Evolutionary conservation across 1,140 invertebrate genomes (phyloP).

Genomic region (Pseudobourletiella spinata): DNA sequence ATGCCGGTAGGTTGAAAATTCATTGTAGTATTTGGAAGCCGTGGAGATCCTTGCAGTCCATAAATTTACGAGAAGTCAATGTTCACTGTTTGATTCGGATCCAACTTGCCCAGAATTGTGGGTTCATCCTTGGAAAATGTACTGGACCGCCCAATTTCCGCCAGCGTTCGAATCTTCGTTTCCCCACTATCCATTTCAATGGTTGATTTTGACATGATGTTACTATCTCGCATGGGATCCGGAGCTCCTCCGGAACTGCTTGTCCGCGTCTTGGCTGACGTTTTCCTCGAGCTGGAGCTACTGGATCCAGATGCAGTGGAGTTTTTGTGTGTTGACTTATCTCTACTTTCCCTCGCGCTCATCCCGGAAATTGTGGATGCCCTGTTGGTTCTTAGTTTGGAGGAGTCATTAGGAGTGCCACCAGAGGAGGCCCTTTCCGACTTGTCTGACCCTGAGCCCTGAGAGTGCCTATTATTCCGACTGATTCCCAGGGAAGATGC

Average conservation of each 20-base stretch:
- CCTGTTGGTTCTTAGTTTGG: background rate
- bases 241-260: background rate
- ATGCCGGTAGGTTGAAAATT: too few relatives aligned
- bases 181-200: conserved; percentile 30
- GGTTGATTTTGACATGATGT: conserved; percentile 28
- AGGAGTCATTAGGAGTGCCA: background rate
- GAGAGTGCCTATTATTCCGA: background rate
- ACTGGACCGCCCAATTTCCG: conserved; percentile 47
- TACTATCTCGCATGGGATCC: background rate
- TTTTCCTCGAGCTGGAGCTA: background rate
- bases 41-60: too few relatives aligned
- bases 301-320: background rate
- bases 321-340: too few relatives aligned
- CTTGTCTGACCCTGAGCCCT: background rate
- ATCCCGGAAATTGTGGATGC: background rate
- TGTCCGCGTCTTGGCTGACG: background rate
- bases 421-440: background rate
- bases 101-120: conserved; percentile 42
- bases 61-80: conserved; percentile 4
- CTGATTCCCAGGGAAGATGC: background rate
- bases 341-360: background rate
- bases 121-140: conserved; percentile 64
- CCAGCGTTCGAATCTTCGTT: conserved; percentile 31
- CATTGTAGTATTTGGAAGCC: too few relatives aligned
- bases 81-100: background rate